Base-by-base conservation (phyloP, 2,797 vertebrate genomes). In the Yasuhikotakia modesta region DNA sequence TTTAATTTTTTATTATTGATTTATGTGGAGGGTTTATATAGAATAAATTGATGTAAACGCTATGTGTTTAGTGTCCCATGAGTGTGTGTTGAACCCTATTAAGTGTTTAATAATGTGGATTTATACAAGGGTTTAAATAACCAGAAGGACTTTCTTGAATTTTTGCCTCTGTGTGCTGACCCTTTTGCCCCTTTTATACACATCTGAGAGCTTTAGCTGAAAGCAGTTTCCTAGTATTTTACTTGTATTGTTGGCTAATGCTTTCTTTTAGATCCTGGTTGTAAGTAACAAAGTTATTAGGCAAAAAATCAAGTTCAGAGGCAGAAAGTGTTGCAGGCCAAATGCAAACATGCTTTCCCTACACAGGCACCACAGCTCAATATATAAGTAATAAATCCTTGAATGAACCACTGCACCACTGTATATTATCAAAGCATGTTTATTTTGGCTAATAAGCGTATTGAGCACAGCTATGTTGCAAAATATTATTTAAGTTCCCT, bases 1-100 rank as follows among this genome's bases (percentile, higher is more conserved):
- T 91, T 90, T 79, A 88, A 88, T 87, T 89, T 89, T 60, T 46
- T 57, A 48, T 35, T 27, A 66, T 70, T 70, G 57, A 77, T 77
- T 70, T 43, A 60, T 76, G 30, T 39, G 60, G 60, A 17, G 13
- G 27, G 75, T 67, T 70, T 52, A 58, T 69, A 77, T 60, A 2
- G 14, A 60, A 50, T 69, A 21, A 76, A 58, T 50, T 60, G 1
- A 77, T 19, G 68, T 63, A 63, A 52, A 77, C 27, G 69, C 55
- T 14, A 39, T 7, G 22, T 39, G 24, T 14, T 13, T n/a, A n/a
- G 10, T 60, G 16, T 24, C 45, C 6, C 45, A 1, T 22, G 30
- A 19, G 57, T 32, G 50, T 70, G 27, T 60, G 66, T 70, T 17
- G 57, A 64, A 35, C 27, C 21, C 27, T 24, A 50, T 69, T 76